Conservation (phyloP, 2,888 invertebrate species). For the Synanthedon vespiformis region DNA sequence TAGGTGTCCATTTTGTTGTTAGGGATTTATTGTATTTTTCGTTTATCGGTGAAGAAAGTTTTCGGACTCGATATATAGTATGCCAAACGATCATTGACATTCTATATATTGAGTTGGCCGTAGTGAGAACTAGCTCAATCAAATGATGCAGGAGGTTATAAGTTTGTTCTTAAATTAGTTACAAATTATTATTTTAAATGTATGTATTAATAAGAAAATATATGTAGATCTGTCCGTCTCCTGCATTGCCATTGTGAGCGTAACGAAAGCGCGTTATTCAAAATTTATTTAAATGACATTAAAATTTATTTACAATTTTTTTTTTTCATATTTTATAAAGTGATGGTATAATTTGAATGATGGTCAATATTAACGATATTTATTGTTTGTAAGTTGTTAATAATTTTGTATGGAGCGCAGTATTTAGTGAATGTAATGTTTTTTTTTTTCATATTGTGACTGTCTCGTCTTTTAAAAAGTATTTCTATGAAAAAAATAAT, state of each 20-base stretch:
- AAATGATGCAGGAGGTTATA: constrained; percentile 1
- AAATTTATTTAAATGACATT: neutral
- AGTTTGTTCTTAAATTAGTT: neutral
- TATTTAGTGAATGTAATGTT: constrained; percentile 56
- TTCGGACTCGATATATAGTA: too few species aligned
- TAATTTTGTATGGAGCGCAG: constrained; percentile 51
- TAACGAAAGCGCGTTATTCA: constrained; percentile 7
- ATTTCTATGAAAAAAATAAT: constrained; percentile 62
- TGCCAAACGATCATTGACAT: too few species aligned
- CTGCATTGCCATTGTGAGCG: neutral
- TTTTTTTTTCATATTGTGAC: constrained; percentile 64
- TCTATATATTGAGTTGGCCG: constrained; percentile 10
- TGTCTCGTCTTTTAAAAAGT: constrained; percentile 65
- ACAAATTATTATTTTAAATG: neutral
- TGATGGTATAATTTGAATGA: constrained; percentile 54
- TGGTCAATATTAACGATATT: constrained; percentile 60
- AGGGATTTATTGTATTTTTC: neutral
- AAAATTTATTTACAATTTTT: neutral
- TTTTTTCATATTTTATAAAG: constrained; percentile 14
- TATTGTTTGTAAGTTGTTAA: constrained; percentile 64
- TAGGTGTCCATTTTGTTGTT: constrained; percentile 40
- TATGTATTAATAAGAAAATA: too few species aligned
- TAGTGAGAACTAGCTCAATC: constrained; percentile 2
- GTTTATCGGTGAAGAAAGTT: too few species aligned
- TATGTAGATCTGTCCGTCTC: too few species aligned